Evolutionary conservation across 2,113 vertebrate genomes (phyloP).

Genomic region (Crocuta crocuta): DNA sequence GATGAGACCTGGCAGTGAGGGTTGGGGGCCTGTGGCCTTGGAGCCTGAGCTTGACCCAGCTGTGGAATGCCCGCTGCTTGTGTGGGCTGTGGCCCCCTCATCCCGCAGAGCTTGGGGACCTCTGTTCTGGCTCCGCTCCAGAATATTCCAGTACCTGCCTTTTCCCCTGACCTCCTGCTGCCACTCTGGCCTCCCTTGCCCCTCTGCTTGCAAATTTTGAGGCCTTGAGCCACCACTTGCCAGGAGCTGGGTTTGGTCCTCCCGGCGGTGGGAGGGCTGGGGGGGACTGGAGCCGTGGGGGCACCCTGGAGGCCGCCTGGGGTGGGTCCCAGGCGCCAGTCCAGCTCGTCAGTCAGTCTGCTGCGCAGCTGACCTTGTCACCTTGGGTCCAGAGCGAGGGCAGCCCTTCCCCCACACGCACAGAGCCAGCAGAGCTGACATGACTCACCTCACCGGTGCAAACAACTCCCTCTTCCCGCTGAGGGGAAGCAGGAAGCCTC

Average conservation of each 20-base stretch:
- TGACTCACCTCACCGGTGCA: background rate
- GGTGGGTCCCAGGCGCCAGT: background rate
- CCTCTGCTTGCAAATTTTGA: background rate
- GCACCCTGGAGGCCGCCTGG: background rate
- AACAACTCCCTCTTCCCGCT: background rate
- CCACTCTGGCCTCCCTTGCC: background rate
- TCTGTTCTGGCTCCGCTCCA: background rate
- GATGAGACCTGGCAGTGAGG: background rate
- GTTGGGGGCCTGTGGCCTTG: background rate
- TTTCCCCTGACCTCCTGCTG: background rate
- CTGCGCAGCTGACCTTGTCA: constrained; percentile 28
- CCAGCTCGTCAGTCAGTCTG: background rate
- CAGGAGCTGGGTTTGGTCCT: background rate
- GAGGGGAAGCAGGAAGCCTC: background rate
- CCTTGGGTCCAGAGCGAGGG: background rate
- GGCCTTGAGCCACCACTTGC: background rate
- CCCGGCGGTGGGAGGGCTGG: background rate
- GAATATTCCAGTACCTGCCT: background rate
- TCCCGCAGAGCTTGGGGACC: background rate
- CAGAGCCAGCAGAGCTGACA: background rate
- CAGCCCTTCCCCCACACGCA: background rate
- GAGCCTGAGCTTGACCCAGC: background rate
- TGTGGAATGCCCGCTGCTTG: background rate
- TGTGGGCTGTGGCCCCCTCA: background rate
- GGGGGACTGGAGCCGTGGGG: background rate